A percentile compares a stretch with the other conserved stretches of the same genome.
Conservation (phyloP, 2,888 invertebrate species). For the Torymus texanus region DNA sequence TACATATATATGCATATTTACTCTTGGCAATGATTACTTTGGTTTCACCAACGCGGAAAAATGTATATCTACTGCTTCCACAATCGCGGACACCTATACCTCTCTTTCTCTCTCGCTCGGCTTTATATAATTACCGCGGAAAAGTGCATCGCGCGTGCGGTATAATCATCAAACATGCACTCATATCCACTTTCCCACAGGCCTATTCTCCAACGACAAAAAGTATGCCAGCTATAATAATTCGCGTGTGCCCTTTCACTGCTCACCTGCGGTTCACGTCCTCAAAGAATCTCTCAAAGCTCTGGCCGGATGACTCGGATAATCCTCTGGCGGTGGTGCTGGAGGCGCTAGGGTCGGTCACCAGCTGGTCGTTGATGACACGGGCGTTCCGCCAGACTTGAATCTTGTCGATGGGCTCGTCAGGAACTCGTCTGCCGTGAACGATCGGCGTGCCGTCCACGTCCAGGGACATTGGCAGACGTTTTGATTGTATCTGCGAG, state of each 20-base stretch:
- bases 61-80: too few relatives aligned
- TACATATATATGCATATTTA: too few relatives aligned
- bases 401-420: constrained; percentile 86
- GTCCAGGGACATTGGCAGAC: constrained; percentile 81
- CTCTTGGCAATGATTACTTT: too few relatives aligned
- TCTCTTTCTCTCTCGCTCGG: too few relatives aligned
- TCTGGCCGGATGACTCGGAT: constrained; percentile 55
- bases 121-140: too few relatives aligned
- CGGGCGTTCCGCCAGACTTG: constrained; percentile 92
- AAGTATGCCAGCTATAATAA: too few relatives aligned
- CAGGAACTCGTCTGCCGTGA: constrained; percentile 88
- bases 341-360: constrained; percentile 77
- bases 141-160: too few relatives aligned
- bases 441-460: constrained; percentile 87
- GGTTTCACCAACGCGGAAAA: too few relatives aligned
- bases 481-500: constrained; percentile 54
- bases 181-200: too few relatives aligned
- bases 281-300: constrained; percentile 70
- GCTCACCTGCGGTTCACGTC: constrained; percentile 69
- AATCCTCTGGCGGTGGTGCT: constrained; percentile 17
- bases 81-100: too few relatives aligned
- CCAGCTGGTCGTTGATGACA: constrained; percentile 88
- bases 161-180: too few relatives aligned
- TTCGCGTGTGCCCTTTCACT: neutral
- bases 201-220: too few relatives aligned